phyloP scores from a whole-genome alignment of 1,140 invertebrate genomes.

The Procambarus virginalis region DNA sequence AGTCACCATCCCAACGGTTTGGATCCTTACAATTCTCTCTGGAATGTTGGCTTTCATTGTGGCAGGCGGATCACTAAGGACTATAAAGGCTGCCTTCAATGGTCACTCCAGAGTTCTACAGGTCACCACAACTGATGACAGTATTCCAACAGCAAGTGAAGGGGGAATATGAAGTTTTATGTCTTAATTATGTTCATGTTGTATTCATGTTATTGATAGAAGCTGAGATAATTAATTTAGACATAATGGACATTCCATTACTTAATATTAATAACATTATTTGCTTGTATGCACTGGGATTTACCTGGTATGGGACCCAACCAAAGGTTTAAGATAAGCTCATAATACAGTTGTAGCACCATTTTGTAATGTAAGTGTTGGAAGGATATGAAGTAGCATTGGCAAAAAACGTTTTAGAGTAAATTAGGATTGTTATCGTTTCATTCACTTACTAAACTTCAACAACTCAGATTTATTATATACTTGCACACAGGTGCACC shows the following conservation, averaged over 20 bases:
- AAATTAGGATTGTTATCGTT: too few relatives aligned
- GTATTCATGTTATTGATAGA: background rate
- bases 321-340: background rate
- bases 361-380: conserved; percentile 1
- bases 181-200: background rate
- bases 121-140: conserved; percentile 19
- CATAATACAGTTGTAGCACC: too few relatives aligned
- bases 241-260: background rate
- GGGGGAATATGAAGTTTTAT: conserved; percentile 34
- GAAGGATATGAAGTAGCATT: too few relatives aligned
- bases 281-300: background rate
- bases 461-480: too few relatives aligned
- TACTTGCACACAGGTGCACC: too few relatives aligned
- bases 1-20: conserved; percentile 83
- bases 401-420: too few relatives aligned
- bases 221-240: background rate
- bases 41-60: conserved; percentile 83
- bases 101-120: conserved; percentile 31
- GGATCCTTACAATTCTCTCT: conserved; percentile 80
- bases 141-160: background rate
- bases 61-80: conserved; percentile 80
- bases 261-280: too few relatives aligned
- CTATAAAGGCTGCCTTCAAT: conserved; percentile 51
- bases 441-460: too few relatives aligned
- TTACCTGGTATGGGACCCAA: conserved; percentile 21